Conservation (phyloP, 2,113 vertebrate species). For the Leucopternis melanops region DNA sequence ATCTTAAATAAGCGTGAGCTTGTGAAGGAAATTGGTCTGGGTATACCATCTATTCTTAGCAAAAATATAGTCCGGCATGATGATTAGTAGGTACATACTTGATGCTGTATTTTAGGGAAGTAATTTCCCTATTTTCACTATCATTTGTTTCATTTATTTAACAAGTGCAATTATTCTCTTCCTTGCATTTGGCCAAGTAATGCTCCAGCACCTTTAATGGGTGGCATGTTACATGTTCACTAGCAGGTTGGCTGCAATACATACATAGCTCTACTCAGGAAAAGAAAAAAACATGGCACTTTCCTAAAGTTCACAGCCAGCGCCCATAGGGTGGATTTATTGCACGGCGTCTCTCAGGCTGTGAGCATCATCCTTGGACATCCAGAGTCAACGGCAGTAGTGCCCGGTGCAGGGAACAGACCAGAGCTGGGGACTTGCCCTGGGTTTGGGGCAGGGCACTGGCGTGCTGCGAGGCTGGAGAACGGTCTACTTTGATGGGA, state of each 20-base stretch:
- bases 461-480: neutral
- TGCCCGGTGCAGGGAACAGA: neutral
- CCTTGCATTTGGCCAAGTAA: neutral
- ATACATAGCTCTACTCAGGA: neutral
- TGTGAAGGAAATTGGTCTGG: neutral
- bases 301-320: neutral
- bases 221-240: neutral
- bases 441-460: neutral
- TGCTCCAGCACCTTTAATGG: neutral
- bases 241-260: neutral
- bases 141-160: neutral
- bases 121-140: neutral
- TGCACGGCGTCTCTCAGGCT: neutral
- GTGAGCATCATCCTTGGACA: neutral
- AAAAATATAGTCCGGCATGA: neutral
- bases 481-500: neutral
- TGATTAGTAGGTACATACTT: neutral
- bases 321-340: too few species aligned
- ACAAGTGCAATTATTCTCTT: neutral
- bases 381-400: neutral
- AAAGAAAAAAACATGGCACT: accelerated
- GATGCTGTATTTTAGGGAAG: neutral
- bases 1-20: neutral
- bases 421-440: neutral
- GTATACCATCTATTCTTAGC: neutral